Evolutionary conservation across 2,888 invertebrate genomes (phyloP).

Genomic region (Teinopalpus imperialis): DNA sequence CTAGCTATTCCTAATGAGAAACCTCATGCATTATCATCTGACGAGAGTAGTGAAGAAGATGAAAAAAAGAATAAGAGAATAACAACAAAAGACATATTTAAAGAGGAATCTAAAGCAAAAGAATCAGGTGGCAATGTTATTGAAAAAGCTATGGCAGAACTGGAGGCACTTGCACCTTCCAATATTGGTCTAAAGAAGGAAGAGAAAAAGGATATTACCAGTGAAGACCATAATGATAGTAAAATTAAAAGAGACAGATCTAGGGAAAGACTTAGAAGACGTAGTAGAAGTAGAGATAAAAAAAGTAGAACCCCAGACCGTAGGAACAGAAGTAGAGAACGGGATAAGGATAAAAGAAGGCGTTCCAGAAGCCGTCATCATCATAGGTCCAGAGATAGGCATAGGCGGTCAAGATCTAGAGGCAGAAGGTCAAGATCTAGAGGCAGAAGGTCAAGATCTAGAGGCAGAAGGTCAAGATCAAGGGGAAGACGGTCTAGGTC

Average conservation of each 20-base stretch:
- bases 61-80: conserved; percentile 53
- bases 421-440: conserved; percentile 37
- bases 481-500: conserved; percentile 42
- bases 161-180: conserved; percentile 92
- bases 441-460: conserved; percentile 39
- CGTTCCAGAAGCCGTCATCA: conserved; percentile 50
- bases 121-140: conserved; percentile 75
- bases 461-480: conserved; percentile 38
- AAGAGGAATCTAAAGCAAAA: conserved; percentile 55
- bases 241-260: conserved; percentile 47
- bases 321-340: conserved; percentile 36
- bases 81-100: conserved; percentile 70
- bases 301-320: conserved; percentile 48
- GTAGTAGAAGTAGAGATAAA: conserved; percentile 36
- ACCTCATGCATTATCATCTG: conserved; percentile 63
- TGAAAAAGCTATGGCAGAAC: conserved; percentile 92
- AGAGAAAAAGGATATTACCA: conserved; percentile 46
- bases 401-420: conserved; percentile 31
- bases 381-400: conserved; percentile 46
- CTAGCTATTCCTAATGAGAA: conserved; percentile 84
- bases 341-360: conserved; percentile 40
- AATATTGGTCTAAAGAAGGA: conserved; percentile 44
- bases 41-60: conserved; percentile 62
- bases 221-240: conserved; percentile 47
- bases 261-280: conserved; percentile 40